These are phyloP conservation scores for Andricus quercusramuli DNA, from an alignment of 2,888 invertebrate species.

Conservation along the genomic window DNA sequence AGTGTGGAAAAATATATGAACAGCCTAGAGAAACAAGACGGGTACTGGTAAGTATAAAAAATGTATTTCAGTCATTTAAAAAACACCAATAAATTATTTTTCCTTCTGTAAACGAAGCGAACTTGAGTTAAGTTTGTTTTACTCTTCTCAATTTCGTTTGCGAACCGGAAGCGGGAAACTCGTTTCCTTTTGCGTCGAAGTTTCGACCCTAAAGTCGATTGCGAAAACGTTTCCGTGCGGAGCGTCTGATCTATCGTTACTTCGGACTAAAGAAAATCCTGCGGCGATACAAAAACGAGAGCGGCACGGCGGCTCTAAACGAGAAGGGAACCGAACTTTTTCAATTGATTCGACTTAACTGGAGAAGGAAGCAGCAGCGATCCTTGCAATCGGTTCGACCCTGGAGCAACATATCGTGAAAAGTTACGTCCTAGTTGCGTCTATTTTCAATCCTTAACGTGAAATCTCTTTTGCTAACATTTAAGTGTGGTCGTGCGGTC, in stretches of 20 bases:
- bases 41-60: too few relatives aligned
- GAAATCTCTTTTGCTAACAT: too few relatives aligned
- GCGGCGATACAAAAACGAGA: conserved; percentile 55
- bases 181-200: conserved; percentile 51
- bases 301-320: conserved; percentile 58
- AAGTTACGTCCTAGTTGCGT: conserved; percentile 47
- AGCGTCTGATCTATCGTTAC: conserved; percentile 63
- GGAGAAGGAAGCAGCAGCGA: conserved; percentile 58
- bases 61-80: too few relatives aligned
- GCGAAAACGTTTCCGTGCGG: conserved; percentile 53
- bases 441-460: conserved; percentile 17
- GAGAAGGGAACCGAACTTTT: conserved; percentile 67
- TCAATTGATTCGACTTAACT: conserved; percentile 72
- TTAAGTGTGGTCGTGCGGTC: too few relatives aligned
- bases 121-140: conserved; percentile 18
- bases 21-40: too few relatives aligned
- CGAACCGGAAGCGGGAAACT: conserved; percentile 21
- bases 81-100: too few relatives aligned
- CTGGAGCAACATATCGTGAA: conserved; percentile 56
- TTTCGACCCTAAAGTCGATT: conserved; percentile 55
- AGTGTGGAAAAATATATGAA: too few relatives aligned
- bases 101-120: too few relatives aligned
- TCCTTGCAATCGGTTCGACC: conserved; percentile 48
- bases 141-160: conserved; percentile 14
- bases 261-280: conserved; percentile 59